Base-by-base conservation (phyloP, 2,113 vertebrate species). In the Prunella himalayana region DNA sequence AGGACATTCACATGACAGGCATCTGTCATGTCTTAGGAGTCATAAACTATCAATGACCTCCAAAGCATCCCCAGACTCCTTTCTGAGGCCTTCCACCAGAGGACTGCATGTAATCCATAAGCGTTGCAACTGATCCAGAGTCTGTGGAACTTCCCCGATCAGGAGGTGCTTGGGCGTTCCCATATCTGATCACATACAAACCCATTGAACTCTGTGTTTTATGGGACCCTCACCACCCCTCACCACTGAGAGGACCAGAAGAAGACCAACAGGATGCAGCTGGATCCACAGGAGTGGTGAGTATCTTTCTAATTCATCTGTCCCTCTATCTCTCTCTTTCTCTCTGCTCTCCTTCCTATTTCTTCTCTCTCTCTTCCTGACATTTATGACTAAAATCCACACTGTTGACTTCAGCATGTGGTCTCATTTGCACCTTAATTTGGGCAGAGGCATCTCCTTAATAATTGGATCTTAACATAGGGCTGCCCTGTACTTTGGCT, bases 401-500 rank as follows among this genome's bases (percentile, higher is more conserved):
- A 17, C 30, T 65, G 7, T 22, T 41, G 50, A 20, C 35, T 75
- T 75, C 35, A 56, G 15, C 30, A 12, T 50, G 15, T 41, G 23
- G 6, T 50, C 35, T 50, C 15, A 11, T 50, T 60, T 82, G 12
- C 24, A 60, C 65, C 65, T 50, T n/a, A 50, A 35, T 66, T 76
- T 0, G 1, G 20, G 30, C 20, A 75, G 35, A 85, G 35, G 20
- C 0, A 0, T 57, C 42, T 66, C 51, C 49, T 20, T 85, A 57
- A 30, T 75, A 41, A 17, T 31, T 8, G 5, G 13, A 42, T 57
- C 7, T 35, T 30, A 50, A 30, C 25, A 42, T 42, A 71, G 63
- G 35, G 4, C 7, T 71, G 81, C 27, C 23, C 50, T 39, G 7
- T 69, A 35, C 23, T 86, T 42, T 64, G 30, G 8, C 66, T 82